phyloP scores from a whole-genome alignment of 2,888 invertebrate species.

The Penaeus monodon region DNA sequence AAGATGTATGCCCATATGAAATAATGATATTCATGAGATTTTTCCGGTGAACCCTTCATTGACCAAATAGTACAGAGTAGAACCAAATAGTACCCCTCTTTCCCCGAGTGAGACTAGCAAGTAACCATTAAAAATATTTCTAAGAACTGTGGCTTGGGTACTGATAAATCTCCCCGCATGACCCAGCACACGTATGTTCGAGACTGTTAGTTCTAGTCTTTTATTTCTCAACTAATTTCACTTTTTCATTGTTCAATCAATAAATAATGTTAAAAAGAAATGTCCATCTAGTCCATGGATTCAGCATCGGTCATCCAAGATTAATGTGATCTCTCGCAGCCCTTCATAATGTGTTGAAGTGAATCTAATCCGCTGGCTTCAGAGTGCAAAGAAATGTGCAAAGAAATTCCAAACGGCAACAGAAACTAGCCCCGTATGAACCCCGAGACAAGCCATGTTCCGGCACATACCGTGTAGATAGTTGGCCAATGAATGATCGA shows the following conservation, averaged over 20 bases:
- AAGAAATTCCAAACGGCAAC: no score
- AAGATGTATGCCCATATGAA: slow-evolving; percentile 27
- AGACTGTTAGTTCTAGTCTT: slow-evolving; percentile 50
- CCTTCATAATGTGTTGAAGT: slow-evolving; percentile 27
- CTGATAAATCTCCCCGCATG: slow-evolving; percentile 15
- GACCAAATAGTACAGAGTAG: slow-evolving; percentile 44
- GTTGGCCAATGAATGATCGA: no score
- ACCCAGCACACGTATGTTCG: slow-evolving; percentile 22
- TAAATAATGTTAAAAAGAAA: slow-evolving; percentile 9
- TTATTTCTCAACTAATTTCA: slow-evolving; percentile 44
- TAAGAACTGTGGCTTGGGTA: slow-evolving; percentile 33
- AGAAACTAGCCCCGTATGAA: no score
- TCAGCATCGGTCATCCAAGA: slow-evolving; percentile 33
- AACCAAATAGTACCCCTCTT: slow-evolving; percentile 38
- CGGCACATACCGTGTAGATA: no score
- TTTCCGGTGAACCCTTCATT: slow-evolving; percentile 43
- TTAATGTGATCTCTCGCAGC: slow-evolving; percentile 29
- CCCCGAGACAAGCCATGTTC: no score
- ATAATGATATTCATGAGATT: slow-evolving; percentile 19
- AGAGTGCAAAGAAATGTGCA: no score
- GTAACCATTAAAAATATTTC: slow-evolving; percentile 16
- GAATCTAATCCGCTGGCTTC: not conserved
- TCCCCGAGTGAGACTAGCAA: slow-evolving; percentile 46
- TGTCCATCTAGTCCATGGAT: slow-evolving; percentile 47
- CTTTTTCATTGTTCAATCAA: slow-evolving; percentile 34